Conservation (phyloP, 2,888 invertebrate species). For the Caenorhabditis zanzibari region DNA sequence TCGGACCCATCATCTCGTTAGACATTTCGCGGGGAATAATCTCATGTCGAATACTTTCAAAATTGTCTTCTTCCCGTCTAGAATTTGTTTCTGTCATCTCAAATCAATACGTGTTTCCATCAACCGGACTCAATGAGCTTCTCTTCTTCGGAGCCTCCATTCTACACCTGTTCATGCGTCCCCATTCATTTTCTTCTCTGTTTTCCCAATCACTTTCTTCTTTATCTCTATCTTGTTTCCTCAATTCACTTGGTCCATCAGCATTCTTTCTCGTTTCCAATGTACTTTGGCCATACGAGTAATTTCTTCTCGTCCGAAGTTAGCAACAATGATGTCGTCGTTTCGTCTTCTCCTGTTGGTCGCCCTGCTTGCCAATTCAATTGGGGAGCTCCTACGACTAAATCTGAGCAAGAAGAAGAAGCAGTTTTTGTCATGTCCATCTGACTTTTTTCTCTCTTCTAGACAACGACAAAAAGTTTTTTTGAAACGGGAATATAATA, state of each 20-base stretch:
- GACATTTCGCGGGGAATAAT: constrained; percentile 5
- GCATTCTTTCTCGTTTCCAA: neutral
- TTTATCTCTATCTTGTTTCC: constrained; percentile 17
- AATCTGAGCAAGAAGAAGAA: constrained; percentile 24
- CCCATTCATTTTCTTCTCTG: constrained; percentile 32
- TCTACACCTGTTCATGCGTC: constrained; percentile 58
- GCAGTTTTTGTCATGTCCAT: constrained; percentile 40
- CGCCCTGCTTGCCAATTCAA: constrained; percentile 63
- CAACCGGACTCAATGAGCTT: constrained; percentile 39
- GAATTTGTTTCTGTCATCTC: constrained; percentile 41
- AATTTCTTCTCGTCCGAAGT: constrained; percentile 57
- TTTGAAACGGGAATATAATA: constrained; percentile 31
- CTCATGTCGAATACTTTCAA: constrained; percentile 32
- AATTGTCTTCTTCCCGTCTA: constrained; percentile 8
- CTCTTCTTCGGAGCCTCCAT: neutral
- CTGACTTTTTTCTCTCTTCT: constrained; percentile 40
- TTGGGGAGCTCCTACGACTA: constrained; percentile 31
- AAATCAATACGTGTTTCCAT: constrained; percentile 54
- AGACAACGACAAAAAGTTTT: constrained; percentile 44
- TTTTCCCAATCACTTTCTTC: constrained; percentile 25
- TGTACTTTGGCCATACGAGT: constrained; percentile 57
- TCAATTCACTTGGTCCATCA: constrained; percentile 13
- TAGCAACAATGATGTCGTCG: constrained; percentile 42
- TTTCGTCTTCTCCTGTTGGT: constrained; percentile 19
- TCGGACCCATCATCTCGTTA: constrained; percentile 2